These are phyloP conservation scores for Etia nguti DNA, from an alignment of 2,113 vertebrate genomes.

Conservation along the genomic window DNA sequence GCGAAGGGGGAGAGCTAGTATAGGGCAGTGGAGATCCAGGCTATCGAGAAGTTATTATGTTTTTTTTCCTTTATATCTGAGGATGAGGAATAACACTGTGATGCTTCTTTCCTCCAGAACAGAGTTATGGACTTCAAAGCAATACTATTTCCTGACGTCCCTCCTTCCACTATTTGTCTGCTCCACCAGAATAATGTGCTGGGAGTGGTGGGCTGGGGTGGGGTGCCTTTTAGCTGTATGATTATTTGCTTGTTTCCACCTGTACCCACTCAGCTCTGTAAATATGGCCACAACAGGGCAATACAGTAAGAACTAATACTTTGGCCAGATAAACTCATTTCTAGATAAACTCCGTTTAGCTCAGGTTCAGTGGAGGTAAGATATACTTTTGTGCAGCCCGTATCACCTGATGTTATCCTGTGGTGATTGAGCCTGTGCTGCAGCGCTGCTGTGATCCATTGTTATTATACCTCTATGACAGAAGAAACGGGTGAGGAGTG, in stretches of 20 bases:
- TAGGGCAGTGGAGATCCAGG: slow-evolving; percentile 65
- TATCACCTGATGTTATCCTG: slow-evolving; percentile 51
- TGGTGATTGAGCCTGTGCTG: slow-evolving; percentile 40
- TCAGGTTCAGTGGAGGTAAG: slow-evolving; percentile 11
- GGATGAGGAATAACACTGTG: slow-evolving; percentile 79
- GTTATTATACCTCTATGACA: slow-evolving; percentile 58
- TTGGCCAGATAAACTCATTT: slow-evolving; percentile 25
- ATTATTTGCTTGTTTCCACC: slow-evolving; percentile 49
- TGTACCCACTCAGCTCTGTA: slow-evolving; percentile 36
- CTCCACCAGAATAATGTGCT: slow-evolving; percentile 51
- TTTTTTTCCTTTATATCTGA: slow-evolving; percentile 76
- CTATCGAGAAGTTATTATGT: slow-evolving; percentile 80
- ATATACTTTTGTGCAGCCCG: slow-evolving; percentile 12
- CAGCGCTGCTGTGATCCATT: slow-evolving; percentile 50
- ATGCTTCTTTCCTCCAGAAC: slow-evolving; percentile 79
- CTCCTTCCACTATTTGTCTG: slow-evolving; percentile 64
- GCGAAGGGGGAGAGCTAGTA: slow-evolving; percentile 17
- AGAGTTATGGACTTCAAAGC: slow-evolving; percentile 79
- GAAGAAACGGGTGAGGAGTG: slow-evolving; percentile 39
- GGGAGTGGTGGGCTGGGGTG: not conserved
- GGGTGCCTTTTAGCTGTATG: slow-evolving; percentile 35
- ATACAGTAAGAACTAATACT: slow-evolving; percentile 15
- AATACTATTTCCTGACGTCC: slow-evolving; percentile 59
- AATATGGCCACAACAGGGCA: slow-evolving; percentile 10
- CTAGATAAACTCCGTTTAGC: slow-evolving; percentile 32